Percentiles rank a stretch among this genome's conserved stretches.
These are phyloP conservation scores for Noctua janthina DNA, from an alignment of 2,888 invertebrate genomes.

Conservation along the genomic window DNA sequence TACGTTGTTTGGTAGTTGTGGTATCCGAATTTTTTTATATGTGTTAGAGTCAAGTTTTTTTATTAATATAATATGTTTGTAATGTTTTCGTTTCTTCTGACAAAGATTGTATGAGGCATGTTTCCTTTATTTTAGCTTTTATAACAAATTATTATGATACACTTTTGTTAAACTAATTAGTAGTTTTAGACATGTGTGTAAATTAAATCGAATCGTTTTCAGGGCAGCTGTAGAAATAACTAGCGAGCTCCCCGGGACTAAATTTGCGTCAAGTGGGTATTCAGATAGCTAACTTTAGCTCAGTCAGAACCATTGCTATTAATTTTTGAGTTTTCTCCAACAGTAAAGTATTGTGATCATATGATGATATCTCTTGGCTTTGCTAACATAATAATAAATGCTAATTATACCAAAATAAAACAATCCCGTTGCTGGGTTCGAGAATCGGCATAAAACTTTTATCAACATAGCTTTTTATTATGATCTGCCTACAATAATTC, in stretches of 20 bases:
- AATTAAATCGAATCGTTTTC: background rate
- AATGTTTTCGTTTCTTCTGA: background rate
- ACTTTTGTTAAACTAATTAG: background rate
- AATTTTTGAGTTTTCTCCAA: slow-evolving; percentile 7
- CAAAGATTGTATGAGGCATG: background rate
- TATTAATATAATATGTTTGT: background rate
- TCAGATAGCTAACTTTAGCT: slow-evolving; percentile 23
- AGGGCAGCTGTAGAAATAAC: slow-evolving; percentile 25
- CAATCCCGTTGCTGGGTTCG: background rate
- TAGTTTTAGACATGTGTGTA: slow-evolving; percentile 5
- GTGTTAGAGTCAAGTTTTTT: background rate
- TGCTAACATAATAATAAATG: background rate
- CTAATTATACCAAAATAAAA: background rate
- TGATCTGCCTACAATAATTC: background rate
- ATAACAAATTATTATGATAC: background rate
- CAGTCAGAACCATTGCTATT: background rate
- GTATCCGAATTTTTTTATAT: background rate
- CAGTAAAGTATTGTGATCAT: background rate
- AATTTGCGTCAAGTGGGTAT: slow-evolving; percentile 4
- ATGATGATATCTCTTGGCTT: background rate
- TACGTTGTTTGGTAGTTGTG: background rate
- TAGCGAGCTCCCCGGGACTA: slow-evolving; percentile 20
- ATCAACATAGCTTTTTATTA: background rate
- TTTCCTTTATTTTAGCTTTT: background rate
- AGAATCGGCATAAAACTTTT: background rate